These are phyloP conservation scores for Kryptolebias ocellatus DNA, from an alignment of 2,797 vertebrate species.

Conservation along the genomic window DNA sequence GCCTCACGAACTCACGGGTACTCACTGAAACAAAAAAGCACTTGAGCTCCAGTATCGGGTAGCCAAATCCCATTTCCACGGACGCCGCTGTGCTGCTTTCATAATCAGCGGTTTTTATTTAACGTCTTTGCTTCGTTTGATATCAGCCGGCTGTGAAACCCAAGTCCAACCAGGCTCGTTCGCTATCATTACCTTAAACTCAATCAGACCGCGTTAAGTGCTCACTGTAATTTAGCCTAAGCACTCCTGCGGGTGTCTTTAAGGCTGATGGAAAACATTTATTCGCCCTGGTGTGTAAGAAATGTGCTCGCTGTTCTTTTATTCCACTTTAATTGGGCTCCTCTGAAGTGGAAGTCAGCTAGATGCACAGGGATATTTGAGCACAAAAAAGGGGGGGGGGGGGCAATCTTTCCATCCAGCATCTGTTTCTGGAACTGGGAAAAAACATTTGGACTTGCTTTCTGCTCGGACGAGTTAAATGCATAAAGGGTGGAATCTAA, in stretches of 20 bases:
- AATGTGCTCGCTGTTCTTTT: conserved; percentile 48
- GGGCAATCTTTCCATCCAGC: conserved; percentile 37
- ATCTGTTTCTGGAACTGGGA: conserved; percentile 41
- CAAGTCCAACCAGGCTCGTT: conserved; percentile 24
- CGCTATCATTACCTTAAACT: conserved; percentile 53
- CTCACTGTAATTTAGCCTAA: conserved; percentile 56
- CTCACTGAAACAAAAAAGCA: no score
- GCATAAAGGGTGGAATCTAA: conserved; percentile 18
- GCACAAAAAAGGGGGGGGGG: conserved; percentile 50
- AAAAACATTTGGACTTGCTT: conserved; percentile 44
- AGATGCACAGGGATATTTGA: conserved; percentile 61
- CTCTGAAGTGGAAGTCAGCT: conserved; percentile 56
- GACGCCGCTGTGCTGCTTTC: not conserved
- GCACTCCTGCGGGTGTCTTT: conserved; percentile 52
- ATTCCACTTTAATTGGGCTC: conserved; percentile 67
- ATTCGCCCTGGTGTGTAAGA: conserved; percentile 63
- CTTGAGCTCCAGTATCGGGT: no score
- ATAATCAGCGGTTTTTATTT: conserved; percentile 20
- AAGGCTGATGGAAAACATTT: conserved; percentile 68
- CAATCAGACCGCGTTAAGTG: conserved; percentile 49
- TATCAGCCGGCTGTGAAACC: conserved; percentile 17
- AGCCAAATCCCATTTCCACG: no score
- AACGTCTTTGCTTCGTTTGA: conserved; percentile 44
- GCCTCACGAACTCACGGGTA: not conserved
- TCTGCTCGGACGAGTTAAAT: conserved; percentile 25